A percentile compares a stretch with the other conserved stretches of the same genome.
Evolutionary conservation across 1,140 invertebrate genomes (phyloP).

Genomic region (Metaphire vulgaris): DNA sequence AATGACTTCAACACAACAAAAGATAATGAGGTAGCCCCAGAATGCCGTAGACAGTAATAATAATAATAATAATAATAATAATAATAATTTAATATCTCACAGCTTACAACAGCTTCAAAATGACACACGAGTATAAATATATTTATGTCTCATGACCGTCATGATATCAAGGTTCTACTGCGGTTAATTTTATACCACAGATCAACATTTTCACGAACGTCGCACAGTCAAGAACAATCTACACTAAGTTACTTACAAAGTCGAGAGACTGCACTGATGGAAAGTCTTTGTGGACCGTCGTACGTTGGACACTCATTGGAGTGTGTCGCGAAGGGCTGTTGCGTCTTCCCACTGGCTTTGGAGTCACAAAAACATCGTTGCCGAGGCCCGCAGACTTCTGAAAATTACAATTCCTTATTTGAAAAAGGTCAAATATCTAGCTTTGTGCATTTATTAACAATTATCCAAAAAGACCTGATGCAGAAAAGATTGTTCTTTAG

Average conservation of each 20-base stretch:
- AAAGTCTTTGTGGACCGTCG: neutral
- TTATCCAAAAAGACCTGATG: neutral
- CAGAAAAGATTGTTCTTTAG: too few relatives aligned
- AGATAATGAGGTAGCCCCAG: too few relatives aligned
- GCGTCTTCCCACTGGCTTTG: neutral
- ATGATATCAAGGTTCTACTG: too few relatives aligned
- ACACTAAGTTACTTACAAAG: neutral
- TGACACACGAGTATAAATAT: too few relatives aligned
- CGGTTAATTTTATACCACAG: neutral
- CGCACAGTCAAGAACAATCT: neutral
- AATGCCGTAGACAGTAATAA: too few relatives aligned
- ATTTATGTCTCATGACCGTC: too few relatives aligned
- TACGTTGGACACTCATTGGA: neutral
- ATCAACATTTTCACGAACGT: neutral
- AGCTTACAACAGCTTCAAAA: neutral
- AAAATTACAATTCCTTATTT: neutral
- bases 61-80: too few relatives aligned
- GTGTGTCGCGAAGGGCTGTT: neutral
- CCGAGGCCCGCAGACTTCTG: neutral
- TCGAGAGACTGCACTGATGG: conserved; percentile 10
- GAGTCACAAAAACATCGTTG: neutral
- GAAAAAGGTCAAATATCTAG: neutral
- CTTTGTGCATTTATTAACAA: neutral
- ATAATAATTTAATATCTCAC: neutral
- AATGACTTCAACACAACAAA: too few relatives aligned